Evolutionary conservation across 2,113 vertebrate genomes (phyloP).

Genomic region (Ptychochromis oligacanthus): DNA sequence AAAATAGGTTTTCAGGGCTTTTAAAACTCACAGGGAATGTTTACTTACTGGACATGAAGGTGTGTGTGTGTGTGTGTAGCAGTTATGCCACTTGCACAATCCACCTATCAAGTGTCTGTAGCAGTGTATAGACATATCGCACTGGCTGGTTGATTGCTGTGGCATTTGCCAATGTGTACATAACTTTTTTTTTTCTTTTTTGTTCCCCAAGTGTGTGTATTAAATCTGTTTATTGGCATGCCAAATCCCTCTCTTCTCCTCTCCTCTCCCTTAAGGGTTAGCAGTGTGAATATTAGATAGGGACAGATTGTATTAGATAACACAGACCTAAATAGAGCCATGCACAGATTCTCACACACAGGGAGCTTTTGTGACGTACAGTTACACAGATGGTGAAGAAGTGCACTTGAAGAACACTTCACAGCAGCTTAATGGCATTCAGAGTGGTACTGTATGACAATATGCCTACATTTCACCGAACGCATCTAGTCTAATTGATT

Average conservation of each 20-base stretch:
- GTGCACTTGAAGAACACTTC: not conserved
- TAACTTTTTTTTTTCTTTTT: not conserved
- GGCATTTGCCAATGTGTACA: not conserved
- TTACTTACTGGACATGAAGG: not conserved
- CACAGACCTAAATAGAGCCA: slow-evolving; percentile 64
- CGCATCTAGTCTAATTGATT: not conserved
- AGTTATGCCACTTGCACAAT: not conserved
- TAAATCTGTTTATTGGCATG: slow-evolving; percentile 34
- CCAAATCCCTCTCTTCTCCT: not conserved
- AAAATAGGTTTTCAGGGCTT: not conserved
- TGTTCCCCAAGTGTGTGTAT: not conserved
- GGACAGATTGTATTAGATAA: slow-evolving; percentile 75
- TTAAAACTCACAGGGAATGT: not conserved
- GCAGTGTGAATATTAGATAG: slow-evolving; percentile 69
- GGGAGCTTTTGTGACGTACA: slow-evolving; percentile 8
- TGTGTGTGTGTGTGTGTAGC: not conserved
- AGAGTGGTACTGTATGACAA: not conserved
- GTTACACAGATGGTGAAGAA: slow-evolving; percentile 12
- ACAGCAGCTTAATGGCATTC: not conserved
- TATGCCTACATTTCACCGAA: not conserved
- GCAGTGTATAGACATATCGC: not conserved
- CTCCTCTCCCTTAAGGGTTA: slow-evolving; percentile 41
- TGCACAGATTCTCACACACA: slow-evolving; percentile 29
- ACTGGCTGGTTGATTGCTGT: not conserved
- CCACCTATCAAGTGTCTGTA: not conserved